Evolutionary conservation across 2,797 vertebrate genomes (phyloP).

Genomic region (Rhadinocentrus ornatus): DNA sequence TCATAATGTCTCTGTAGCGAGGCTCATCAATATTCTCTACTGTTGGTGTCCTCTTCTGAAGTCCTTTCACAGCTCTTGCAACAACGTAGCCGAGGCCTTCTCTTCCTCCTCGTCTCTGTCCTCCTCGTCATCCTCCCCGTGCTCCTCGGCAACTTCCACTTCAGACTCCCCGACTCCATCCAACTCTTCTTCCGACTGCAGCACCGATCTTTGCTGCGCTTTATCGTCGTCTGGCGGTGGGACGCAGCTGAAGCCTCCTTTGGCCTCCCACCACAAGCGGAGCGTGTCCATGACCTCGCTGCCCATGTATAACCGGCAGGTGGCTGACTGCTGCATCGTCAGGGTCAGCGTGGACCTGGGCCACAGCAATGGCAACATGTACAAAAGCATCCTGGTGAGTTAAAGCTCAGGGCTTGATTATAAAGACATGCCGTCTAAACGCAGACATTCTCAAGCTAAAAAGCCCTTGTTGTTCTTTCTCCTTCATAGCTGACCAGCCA

Average conservation of each 20-base stretch:
- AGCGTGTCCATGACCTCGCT: constrained; percentile 75
- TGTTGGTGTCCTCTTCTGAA: constrained; percentile 33
- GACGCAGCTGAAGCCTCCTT: constrained; percentile 10
- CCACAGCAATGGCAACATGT: constrained; percentile 86
- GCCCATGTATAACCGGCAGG: constrained; percentile 79
- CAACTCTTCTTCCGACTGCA: constrained; percentile 45
- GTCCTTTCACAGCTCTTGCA: constrained; percentile 75
- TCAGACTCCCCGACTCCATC: constrained; percentile 35
- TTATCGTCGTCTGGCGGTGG: neutral
- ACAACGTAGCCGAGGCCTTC: constrained; percentile 64
- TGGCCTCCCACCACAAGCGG: constrained; percentile 64
- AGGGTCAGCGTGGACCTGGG: constrained; percentile 83
- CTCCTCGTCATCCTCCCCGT: constrained; percentile 40
- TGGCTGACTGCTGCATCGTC: constrained; percentile 84
- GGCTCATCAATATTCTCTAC: neutral
- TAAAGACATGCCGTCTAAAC: neutral
- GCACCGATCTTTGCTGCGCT: constrained; percentile 28
- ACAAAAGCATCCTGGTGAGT: constrained; percentile 91
- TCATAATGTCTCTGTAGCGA: constrained; percentile 1
- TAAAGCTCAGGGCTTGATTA: neutral
- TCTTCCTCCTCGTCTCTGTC: constrained; percentile 49
- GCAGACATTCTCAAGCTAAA: neutral
- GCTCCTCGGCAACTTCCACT: constrained; percentile 39
- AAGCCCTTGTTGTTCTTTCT: constrained; percentile 11
- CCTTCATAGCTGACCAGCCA: constrained; percentile 88